phyloP scores from a whole-genome alignment of 2,888 invertebrate genomes.

The Phania funesta region DNA sequence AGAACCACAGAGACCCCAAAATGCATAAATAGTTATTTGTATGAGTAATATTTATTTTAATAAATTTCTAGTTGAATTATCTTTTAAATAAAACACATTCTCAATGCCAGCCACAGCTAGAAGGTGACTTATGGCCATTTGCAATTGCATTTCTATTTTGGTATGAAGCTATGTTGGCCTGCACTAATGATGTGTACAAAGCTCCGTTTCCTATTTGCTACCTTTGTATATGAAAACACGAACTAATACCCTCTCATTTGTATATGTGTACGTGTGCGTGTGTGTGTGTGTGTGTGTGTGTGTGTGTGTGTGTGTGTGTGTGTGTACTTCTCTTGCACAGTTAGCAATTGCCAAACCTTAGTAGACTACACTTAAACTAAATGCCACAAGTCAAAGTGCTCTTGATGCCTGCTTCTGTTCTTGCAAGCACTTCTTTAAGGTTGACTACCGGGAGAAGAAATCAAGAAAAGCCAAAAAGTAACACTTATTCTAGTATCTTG shows the following conservation, averaged over 20 bases:
- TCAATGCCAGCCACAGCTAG: slow-evolving; percentile 53
- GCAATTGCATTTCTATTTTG: slow-evolving; percentile 2
- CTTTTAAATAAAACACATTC: slow-evolving; percentile 60
- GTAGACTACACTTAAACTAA: slow-evolving; percentile 65
- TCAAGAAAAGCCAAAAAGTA: slow-evolving; percentile 59
- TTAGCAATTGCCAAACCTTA: slow-evolving; percentile 60
- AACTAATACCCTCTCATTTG: neutral
- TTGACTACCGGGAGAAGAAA: slow-evolving; percentile 36
- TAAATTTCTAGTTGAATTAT: slow-evolving; percentile 58
- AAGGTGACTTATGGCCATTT: slow-evolving; percentile 52
- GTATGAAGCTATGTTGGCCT: neutral
- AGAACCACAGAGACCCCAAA: neutral
- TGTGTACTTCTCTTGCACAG: slow-evolving; percentile 54
- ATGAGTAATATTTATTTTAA: slow-evolving; percentile 30
- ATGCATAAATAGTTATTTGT: slow-evolving; percentile 9
- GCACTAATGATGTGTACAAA: neutral
- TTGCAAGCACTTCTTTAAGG: slow-evolving; percentile 40
- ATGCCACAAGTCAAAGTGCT: slow-evolving; percentile 66
- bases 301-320: slow-evolving; percentile 15
- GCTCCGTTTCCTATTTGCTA: neutral
- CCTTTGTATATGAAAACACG: neutral
- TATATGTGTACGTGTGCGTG: neutral
- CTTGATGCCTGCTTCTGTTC: slow-evolving; percentile 44
- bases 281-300: slow-evolving; percentile 1
- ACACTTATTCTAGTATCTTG: slow-evolving; percentile 45